Evolutionary conservation across 2,797 vertebrate species (phyloP), one percentile per base, ranked within the genome.

Genomic region (Champsocephalus gunnari): DNA sequence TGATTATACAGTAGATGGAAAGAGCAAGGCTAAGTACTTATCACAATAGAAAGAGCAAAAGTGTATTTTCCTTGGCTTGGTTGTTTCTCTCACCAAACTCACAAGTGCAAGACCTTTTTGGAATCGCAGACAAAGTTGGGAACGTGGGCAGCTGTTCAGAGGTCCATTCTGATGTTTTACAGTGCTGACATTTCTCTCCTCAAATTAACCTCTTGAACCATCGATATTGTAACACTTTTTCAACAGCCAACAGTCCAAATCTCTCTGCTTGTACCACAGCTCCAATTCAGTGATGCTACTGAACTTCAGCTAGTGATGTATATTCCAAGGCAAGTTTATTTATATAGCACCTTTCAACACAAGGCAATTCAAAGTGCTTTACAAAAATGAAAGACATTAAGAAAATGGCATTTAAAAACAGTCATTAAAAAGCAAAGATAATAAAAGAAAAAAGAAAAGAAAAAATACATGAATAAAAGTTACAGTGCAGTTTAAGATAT

Each of bases 191-290:
- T 53, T 71, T 75, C 51, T 58, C 47, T 17, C 45, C 21, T 72
- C 3, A 9, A 32, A 79, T 81, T 72, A 74, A 77, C 44, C 49
- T 70, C 14, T 60, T 69, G 48, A 74, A 75, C 58, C 14, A 1
- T 19, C 50, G 28, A 54, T 32, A 56, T 55, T 32, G 57, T 44
- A 50, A 63, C 51, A 45, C 3, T 3, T 43, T 61, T 34, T 28
- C 43, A 24, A 66, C 50, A 32, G 16, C 58, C 32, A 12, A 12
- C 41, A 17, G 5, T 21, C 13, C 41, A 66, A 13, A 6, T 8
- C 48, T 19, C 13, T 28, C 12, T 47, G 12, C 28, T 19, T 48
- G 8, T 54, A 61, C 19, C 17, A 9, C 21, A 24, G n/a, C 5
- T 57, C 62, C 3, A 0, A 32, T 62, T 41, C 19, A 63, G 24